phyloP scores from a whole-genome alignment of 2,888 invertebrate species.

The Microctonus aethiopoides region DNA sequence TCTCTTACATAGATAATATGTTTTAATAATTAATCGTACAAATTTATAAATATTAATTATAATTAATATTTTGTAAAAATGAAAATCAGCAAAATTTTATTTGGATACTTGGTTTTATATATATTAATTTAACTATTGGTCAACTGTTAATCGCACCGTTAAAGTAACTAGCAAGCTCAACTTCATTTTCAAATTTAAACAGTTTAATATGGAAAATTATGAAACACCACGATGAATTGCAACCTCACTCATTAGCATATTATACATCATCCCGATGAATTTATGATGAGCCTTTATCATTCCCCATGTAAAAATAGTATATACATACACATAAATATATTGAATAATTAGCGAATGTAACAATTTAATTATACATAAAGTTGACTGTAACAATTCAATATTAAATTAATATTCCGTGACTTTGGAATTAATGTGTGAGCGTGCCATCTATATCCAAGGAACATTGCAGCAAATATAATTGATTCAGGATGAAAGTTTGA shows the following conservation, averaged over 20 bases:
- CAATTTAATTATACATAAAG: neutral
- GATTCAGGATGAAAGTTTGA: neutral
- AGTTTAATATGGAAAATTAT: conserved; percentile 44
- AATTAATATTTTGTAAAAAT: neutral
- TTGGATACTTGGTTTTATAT: conserved; percentile 43
- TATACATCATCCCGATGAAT: conserved; percentile 15
- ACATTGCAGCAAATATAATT: neutral
- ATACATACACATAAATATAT: conserved; percentile 1
- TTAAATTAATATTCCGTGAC: neutral
- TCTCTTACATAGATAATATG: neutral
- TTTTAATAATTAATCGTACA: neutral
- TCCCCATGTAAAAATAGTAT: neutral
- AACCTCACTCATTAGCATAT: conserved; percentile 29
- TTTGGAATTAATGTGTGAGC: neutral
- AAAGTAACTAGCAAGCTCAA: conserved; percentile 37
- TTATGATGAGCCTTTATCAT: conserved; percentile 5
- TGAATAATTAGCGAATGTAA: neutral
- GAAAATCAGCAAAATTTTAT: conserved; percentile 40
- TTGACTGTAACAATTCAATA: neutral
- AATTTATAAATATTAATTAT: conserved; percentile 2
- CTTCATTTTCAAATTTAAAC: conserved; percentile 41
- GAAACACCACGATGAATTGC: conserved; percentile 28
- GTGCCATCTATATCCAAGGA: neutral
- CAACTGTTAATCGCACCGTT: conserved; percentile 37
- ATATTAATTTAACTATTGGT: conserved; percentile 41